Base-by-base conservation (phyloP, 23 tunicate genomes). In the Ascidia mentula region DNA sequence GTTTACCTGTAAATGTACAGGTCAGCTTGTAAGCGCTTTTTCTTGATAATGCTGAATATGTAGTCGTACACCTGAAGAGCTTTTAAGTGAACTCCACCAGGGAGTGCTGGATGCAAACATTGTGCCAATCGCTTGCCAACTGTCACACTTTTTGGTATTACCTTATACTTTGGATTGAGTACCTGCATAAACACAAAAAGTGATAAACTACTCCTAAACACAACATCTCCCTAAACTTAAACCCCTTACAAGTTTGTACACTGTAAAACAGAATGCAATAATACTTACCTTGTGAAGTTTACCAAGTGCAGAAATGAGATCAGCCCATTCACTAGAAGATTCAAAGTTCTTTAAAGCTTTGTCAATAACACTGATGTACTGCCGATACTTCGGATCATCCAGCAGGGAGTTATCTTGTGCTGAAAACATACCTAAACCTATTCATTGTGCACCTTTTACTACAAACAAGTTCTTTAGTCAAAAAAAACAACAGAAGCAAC, bases 241-340 rank as follows among this genome's bases (percentile, higher is more conserved):
- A n/a, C n/a, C n/a, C n/a, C n/a, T n/a, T n/a, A n/a, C n/a, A n/a
- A n/a, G n/a, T n/a, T n/a, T n/a, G n/a, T n/a, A n/a, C n/a, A n/a
- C n/a, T n/a, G n/a, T n/a, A n/a, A n/a, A n/a, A n/a, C n/a, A n/a
- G n/a, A n/a, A n/a, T n/a, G n/a, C n/a, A n/a, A n/a, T n/a, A 20
- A 28, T 34, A 30, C 32, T 70, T 61, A 93, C 98, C 84, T 93
- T 93, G 53, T 93, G 82, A 32, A 93, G 81, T 80, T 93, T 93
- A 46, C 79, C 98, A 72, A 93, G 89, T 38, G 98, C 98, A 31
- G 98, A 88, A 0, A 93, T 93, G 8, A 93, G 72, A 88, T 93
- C 98, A 31, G 98, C 98, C 98, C 98, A 93, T 80, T 93, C 98
- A 72, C 84, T 93, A n/a, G 98, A 93, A 36, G 88, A 80, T 72